Evolutionary conservation across 2,113 vertebrate genomes (phyloP).

Genomic region (Serilophus lunatus): DNA sequence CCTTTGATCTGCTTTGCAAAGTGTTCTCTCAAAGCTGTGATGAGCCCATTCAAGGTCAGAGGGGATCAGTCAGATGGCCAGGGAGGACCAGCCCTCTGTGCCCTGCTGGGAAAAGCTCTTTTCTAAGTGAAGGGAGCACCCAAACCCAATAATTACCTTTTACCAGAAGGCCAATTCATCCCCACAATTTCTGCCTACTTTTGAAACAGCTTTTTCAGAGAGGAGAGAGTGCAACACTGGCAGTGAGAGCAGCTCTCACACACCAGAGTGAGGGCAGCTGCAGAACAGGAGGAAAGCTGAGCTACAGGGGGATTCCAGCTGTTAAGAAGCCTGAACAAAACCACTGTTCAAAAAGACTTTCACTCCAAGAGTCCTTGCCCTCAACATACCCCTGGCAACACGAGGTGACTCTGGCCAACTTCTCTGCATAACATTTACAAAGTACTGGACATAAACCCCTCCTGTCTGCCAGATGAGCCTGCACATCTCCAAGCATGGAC

Average conservation of each 20-base stretch:
- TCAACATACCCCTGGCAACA: background rate
- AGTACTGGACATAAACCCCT: background rate
- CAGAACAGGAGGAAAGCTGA: background rate
- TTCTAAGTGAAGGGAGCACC: background rate
- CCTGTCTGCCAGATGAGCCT: background rate
- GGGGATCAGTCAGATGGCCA: background rate
- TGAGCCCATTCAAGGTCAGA: background rate
- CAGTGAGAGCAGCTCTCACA: background rate
- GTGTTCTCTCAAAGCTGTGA: background rate
- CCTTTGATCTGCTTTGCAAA: background rate
- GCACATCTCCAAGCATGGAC: background rate
- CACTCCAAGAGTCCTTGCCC: background rate
- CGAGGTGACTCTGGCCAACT: background rate
- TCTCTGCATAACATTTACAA: background rate
- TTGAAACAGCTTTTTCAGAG: background rate
- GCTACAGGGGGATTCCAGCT: background rate
- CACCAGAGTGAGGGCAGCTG: background rate
- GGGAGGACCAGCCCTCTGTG: background rate
- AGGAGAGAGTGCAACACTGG: background rate
- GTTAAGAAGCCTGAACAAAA: background rate
- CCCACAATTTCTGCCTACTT: background rate
- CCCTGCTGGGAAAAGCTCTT: background rate
- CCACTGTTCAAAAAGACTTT: background rate
- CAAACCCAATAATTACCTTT: background rate
- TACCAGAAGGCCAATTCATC: background rate